phyloP scores from a whole-genome alignment of 92 coral and sea anemone genomes.

The Zoanthus sociatus region DNA sequence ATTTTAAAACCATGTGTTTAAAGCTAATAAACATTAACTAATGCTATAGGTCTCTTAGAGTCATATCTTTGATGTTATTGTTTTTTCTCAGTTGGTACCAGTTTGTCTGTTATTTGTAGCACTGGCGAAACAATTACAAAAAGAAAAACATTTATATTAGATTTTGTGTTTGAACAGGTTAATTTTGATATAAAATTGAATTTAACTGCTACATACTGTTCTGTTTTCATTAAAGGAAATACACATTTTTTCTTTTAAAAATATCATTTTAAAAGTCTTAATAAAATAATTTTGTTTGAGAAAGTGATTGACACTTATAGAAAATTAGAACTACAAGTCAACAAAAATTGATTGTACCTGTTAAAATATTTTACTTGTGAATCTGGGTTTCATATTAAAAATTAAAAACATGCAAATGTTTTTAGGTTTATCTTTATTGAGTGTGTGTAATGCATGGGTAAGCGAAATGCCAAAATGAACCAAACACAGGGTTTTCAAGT shows the following conservation, averaged over 20 bases:
- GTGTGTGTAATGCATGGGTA: conserved; percentile 37
- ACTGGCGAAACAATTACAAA: conserved; percentile 41
- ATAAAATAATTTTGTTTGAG: background rate
- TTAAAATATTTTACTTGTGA: conserved; percentile 38
- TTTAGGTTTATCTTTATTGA: conserved; percentile 34
- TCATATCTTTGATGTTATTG: conserved; percentile 21
- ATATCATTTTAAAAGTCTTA: background rate
- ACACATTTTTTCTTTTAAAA: background rate
- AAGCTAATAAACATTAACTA: background rate
- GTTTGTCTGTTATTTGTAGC: conserved; percentile 10
- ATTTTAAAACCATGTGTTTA: conserved; percentile 47
- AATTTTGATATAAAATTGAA: background rate
- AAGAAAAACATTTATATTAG: conserved; percentile 20
- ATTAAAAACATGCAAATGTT: conserved; percentile 52
- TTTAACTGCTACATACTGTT: background rate
- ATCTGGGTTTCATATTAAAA: conserved; percentile 27
- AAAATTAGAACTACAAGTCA: conserved; percentile 19
- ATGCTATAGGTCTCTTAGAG: background rate
- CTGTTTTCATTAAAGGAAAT: background rate
- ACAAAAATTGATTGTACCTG: conserved; percentile 35
- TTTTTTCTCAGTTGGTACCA: conserved; percentile 35
- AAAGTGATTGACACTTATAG: background rate
- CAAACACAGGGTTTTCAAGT: conserved; percentile 32
- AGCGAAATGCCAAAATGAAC: conserved; percentile 16
- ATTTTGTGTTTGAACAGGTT: conserved; percentile 6